Evolutionary conservation across 2,797 vertebrate species (phyloP).

Genomic region (Tolypeutes matacus): DNA sequence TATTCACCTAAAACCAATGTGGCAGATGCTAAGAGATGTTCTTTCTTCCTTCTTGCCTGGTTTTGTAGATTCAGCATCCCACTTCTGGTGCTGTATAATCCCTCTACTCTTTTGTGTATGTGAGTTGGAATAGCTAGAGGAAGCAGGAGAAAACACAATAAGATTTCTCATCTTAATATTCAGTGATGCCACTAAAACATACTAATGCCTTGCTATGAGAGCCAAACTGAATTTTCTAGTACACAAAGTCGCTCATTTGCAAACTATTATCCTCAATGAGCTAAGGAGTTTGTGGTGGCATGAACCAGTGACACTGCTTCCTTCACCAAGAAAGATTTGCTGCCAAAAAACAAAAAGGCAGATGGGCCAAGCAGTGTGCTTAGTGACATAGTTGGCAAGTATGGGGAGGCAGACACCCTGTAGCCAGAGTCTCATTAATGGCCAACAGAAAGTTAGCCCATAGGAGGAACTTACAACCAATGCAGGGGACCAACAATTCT

Average conservation of each 20-base stretch:
- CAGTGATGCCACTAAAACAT: background rate
- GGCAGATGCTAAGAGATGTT: background rate
- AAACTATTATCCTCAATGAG: slow-evolving; percentile 15
- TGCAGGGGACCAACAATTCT: background rate
- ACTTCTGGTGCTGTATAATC: background rate
- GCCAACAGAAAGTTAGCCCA: background rate
- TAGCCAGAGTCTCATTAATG: background rate
- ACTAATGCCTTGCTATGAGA: background rate
- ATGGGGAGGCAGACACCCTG: background rate
- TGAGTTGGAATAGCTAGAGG: background rate
- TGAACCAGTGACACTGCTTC: background rate
- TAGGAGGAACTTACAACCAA: background rate
- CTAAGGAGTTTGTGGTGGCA: background rate
- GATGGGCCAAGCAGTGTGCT: background rate
- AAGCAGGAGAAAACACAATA: background rate
- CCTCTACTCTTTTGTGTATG: background rate
- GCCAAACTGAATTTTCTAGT: background rate
- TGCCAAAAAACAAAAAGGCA: background rate
- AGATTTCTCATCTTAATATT: slow-evolving; percentile 14
- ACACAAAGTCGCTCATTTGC: background rate
- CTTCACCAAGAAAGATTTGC: slow-evolving; percentile 33
- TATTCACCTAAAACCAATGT: slow-evolving; percentile 16
- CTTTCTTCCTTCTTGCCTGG: background rate
- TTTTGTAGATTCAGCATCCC: background rate
- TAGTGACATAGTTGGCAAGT: background rate